These are phyloP conservation scores for Drosophila parvula DNA, from an alignment of 1,140 invertebrate species.

Conservation along the genomic window DNA sequence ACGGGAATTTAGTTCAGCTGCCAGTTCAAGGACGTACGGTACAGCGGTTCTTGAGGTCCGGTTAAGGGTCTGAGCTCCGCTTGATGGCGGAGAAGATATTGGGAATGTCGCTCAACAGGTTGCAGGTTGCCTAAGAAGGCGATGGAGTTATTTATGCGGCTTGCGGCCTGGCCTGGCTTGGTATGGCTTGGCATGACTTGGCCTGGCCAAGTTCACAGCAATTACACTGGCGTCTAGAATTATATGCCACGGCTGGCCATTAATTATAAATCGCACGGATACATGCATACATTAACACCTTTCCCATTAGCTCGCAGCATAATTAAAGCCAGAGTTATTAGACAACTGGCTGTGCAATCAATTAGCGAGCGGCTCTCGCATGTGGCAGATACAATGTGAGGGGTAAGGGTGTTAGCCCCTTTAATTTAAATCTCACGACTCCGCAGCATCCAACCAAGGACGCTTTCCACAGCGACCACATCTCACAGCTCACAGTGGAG, in stretches of 20 bases:
- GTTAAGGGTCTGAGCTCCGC: constrained; percentile 37
- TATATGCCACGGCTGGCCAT: constrained; percentile 53
- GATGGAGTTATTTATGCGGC: constrained; percentile 38
- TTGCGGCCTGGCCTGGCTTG: constrained; percentile 1
- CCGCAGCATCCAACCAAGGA: constrained; percentile 54
- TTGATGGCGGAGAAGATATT: constrained; percentile 16
- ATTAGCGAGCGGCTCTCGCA: constrained; percentile 56
- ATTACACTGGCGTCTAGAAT: constrained; percentile 71
- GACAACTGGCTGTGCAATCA: constrained; percentile 78
- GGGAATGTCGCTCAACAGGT: constrained; percentile 67
- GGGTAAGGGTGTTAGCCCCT: constrained; percentile 47
- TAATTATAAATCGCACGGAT: constrained; percentile 57
- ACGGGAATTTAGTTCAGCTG: constrained; percentile 77
- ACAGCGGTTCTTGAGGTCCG: constrained; percentile 77
- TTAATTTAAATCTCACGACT: constrained; percentile 78
- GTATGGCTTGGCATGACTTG: background rate
- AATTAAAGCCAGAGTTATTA: constrained; percentile 78
- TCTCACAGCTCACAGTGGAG: background rate
- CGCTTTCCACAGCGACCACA: constrained; percentile 54
- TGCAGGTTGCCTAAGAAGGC: constrained; percentile 20
- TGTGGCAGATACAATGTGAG: constrained; percentile 56
- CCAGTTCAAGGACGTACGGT: constrained; percentile 77
- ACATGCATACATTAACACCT: constrained; percentile 72
- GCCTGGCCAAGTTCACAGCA: constrained; percentile 70
- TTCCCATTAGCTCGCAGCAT: constrained; percentile 74